Base-by-base conservation (phyloP, 2,888 invertebrate genomes). In the Folsomia candida region DNA sequence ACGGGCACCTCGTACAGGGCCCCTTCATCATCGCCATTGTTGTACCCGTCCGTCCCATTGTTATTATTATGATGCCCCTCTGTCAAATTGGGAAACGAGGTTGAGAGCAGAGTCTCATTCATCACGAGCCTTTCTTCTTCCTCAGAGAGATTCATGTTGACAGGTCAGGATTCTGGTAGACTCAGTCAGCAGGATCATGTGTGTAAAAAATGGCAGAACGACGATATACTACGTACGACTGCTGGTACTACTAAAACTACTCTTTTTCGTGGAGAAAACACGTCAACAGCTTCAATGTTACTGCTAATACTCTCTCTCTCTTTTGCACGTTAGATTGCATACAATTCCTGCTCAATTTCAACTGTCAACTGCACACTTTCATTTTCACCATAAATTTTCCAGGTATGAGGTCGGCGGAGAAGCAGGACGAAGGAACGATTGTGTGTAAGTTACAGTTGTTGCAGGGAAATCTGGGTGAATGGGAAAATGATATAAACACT, bases 1-100 rank as follows among this genome's bases (percentile, higher is more conserved):
- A 88, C 86, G 0, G 92, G 91, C 0, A 92, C 91, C 58, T 90
- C 88, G 83, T 91, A 92, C 24, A 91, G 83, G 1, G 86, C 82
- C 24, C 71, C 76, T 27, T 71, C 66, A 1, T 86, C 81, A 37
- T 73, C 76, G 25, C 72, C 63, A 25, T 68, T 51, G 26, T 69
- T 68, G 24, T 78, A 78, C 2, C 58, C 58, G n/a, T 51, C 70
- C 14, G 63, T 58, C 2, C 73, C 62, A 59, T 51, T 69, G 51
- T 70, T 69, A n/a, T n/a, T n/a, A 25, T 25, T 20, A 27, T n/a
- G 28, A 28, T 4, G n/a, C n/a, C 2, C 11, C 28, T 61, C 61
- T 9, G 29, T 28, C 11, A 28, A 61, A 28, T 61, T 61, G n/a
- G 22, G 6, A 54, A 11, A 61, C 3, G 61, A 28, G 9, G 22